A percentile compares a stretch with the other conserved stretches of the same genome.
Evolutionary conservation across 1,140 invertebrate species (phyloP).

Genomic region (Drosophila bifasciata): DNA sequence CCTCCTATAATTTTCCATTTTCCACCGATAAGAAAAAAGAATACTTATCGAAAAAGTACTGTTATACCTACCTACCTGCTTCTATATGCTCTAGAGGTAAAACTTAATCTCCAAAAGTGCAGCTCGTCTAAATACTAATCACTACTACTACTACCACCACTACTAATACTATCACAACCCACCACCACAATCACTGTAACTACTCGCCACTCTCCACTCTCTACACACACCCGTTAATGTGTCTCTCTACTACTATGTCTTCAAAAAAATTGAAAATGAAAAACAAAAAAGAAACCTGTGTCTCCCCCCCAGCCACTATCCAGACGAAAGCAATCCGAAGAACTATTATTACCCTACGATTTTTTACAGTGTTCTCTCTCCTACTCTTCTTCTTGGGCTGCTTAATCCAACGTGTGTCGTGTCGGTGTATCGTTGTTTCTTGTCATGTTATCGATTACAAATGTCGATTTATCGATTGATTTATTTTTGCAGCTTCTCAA

Average conservation of each 20-base stretch:
- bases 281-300: conserved; percentile 17
- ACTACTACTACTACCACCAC: conserved; percentile 52
- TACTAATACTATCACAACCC: conserved; percentile 45
- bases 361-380: conserved; percentile 71
- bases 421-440: conserved; percentile 54
- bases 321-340: conserved; percentile 37
- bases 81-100: conserved; percentile 77
- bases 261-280: conserved; percentile 37
- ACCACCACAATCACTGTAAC: conserved; percentile 65
- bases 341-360: conserved; percentile 48
- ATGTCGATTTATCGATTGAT: conserved; percentile 38
- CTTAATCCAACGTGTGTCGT: conserved; percentile 68
- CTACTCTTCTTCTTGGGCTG: conserved; percentile 49
- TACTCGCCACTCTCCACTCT: conserved; percentile 39
- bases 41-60: conserved; percentile 50
- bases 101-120: conserved; percentile 65
- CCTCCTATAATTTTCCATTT: conserved; percentile 36
- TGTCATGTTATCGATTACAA: conserved; percentile 23
- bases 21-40: conserved; percentile 32
- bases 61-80: conserved; percentile 73
- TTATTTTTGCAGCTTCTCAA: conserved; percentile 49
- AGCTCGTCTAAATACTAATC: conserved; percentile 69
- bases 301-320: conserved; percentile 28
- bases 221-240: conserved; percentile 66
- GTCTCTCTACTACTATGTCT: conserved; percentile 38